phyloP scores from a whole-genome alignment of 1,140 invertebrate species.

The Bombus impatiens region DNA sequence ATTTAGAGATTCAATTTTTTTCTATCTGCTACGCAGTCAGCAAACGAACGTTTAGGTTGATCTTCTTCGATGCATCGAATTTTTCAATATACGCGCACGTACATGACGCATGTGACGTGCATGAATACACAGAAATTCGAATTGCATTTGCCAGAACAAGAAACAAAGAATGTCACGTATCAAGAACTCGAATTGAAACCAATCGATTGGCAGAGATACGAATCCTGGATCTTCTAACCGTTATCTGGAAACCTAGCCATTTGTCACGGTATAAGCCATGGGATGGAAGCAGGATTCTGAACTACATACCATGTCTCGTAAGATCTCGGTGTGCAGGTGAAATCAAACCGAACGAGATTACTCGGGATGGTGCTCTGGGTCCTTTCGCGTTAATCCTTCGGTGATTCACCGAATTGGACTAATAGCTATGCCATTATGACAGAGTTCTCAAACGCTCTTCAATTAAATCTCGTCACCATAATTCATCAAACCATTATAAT shows the following conservation, averaged over 20 bases:
- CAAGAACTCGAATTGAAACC: constrained; percentile 61
- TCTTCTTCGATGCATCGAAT: not conserved
- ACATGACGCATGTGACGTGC: not conserved
- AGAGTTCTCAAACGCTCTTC: not conserved
- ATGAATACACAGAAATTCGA: not conserved
- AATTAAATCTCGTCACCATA: constrained; percentile 25
- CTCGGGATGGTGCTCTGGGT: not conserved
- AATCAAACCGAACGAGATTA: constrained; percentile 58
- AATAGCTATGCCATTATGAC: constrained; percentile 36
- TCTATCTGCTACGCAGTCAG: not conserved
- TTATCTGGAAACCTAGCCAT: constrained; percentile 72
- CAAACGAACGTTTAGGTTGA: not conserved
- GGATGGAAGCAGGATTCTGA: constrained; percentile 53
- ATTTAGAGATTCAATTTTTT: not conserved
- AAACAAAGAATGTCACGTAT: constrained; percentile 28
- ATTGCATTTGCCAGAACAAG: constrained; percentile 41
- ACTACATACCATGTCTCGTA: constrained; percentile 15
- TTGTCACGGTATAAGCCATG: constrained; percentile 71
- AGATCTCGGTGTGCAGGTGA: constrained; percentile 45
- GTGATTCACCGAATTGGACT: constrained; percentile 21
- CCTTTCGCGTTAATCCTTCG: constrained; percentile 38
- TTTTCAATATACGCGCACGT: not conserved
- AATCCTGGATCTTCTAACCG: constrained; percentile 56
- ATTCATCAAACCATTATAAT: constrained; percentile 1
- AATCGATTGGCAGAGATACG: constrained; percentile 65